Percentiles rank a stretch among this genome's conserved stretches.
Evolutionary conservation across 2,797 vertebrate species (phyloP).

Genomic region (Catamblyrhynchus diadema): DNA sequence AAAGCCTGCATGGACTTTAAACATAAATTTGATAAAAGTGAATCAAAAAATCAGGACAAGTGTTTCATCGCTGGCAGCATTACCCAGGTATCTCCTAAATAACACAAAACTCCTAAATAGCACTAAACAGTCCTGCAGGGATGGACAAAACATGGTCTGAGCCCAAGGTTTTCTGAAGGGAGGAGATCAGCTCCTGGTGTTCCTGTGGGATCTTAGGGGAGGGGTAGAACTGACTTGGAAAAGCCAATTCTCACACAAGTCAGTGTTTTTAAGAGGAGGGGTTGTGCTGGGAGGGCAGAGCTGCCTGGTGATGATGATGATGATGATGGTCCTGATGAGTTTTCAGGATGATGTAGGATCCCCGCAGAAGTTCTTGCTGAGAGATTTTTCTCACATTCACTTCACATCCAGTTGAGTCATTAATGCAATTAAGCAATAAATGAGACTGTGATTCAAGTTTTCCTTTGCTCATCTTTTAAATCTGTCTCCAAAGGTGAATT

Average conservation of each 20-base stretch:
- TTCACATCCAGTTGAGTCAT: conserved; percentile 24
- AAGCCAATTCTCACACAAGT: not conserved
- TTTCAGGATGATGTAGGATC: not conserved
- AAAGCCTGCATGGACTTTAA: not conserved
- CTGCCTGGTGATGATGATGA: not conserved
- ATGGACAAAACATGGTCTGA: not conserved
- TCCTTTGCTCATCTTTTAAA: not conserved
- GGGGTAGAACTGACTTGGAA: not conserved
- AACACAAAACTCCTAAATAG: not conserved
- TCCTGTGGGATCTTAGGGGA: not conserved
- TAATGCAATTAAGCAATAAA: conserved; percentile 22
- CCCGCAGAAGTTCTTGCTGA: not conserved
- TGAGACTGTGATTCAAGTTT: conserved; percentile 8
- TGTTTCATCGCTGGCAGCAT: not conserved
- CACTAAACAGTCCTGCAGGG: not conserved
- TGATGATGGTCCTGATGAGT: not conserved
- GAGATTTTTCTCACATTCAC: not conserved
- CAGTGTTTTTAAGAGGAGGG: not conserved
- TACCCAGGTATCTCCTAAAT: not conserved
- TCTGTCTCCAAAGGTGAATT: not conserved
- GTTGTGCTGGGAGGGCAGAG: not conserved
- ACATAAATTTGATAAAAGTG: not conserved
- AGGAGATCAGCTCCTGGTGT: not conserved
- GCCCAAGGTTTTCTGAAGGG: not conserved
- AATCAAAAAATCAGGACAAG: not conserved